phyloP scores from a whole-genome alignment of 2,797 vertebrate species.

The Cetoscarus ocellatus region DNA sequence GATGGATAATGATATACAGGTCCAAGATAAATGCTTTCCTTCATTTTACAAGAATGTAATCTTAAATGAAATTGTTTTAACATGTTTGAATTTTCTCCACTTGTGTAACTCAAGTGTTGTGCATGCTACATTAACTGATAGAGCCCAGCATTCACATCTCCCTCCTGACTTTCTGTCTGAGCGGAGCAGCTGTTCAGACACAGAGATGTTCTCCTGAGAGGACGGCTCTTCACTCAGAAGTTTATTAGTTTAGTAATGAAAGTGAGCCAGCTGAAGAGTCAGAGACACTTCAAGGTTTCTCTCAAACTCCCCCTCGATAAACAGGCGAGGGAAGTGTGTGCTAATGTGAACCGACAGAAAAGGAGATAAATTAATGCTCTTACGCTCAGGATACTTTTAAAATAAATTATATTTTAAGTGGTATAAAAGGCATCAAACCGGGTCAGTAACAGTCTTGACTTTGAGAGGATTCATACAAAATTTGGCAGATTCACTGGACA shows the following conservation, averaged over 20 bases:
- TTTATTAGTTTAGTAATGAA: conserved; percentile 56
- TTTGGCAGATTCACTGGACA: conserved; percentile 29
- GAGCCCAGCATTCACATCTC: neutral
- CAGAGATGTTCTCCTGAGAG: conserved; percentile 11
- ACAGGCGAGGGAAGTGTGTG: conserved; percentile 5
- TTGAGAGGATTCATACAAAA: conserved; percentile 29
- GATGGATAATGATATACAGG: no score
- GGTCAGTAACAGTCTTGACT: conserved; percentile 36
- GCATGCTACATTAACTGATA: neutral
- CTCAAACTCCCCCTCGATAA: conserved; percentile 17
- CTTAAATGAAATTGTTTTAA: no score
- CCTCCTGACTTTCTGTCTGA: conserved; percentile 1
- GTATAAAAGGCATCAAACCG: conserved; percentile 49
- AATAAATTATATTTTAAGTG: conserved; percentile 56
- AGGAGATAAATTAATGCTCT: neutral
- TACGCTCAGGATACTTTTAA: conserved; percentile 2
- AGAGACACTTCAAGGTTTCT: conserved; percentile 24
- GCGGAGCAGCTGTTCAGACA: conserved; percentile 54
- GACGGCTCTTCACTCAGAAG: neutral
- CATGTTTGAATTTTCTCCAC: no score
- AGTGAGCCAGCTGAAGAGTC: conserved; percentile 43
- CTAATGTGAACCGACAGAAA: neutral
- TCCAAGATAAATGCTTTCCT: no score
- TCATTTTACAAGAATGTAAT: no score
- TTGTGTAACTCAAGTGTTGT: no score